Base-by-base conservation (phyloP, 92 coral and sea anemone genomes). In the Nematostella vectensis region DNA sequence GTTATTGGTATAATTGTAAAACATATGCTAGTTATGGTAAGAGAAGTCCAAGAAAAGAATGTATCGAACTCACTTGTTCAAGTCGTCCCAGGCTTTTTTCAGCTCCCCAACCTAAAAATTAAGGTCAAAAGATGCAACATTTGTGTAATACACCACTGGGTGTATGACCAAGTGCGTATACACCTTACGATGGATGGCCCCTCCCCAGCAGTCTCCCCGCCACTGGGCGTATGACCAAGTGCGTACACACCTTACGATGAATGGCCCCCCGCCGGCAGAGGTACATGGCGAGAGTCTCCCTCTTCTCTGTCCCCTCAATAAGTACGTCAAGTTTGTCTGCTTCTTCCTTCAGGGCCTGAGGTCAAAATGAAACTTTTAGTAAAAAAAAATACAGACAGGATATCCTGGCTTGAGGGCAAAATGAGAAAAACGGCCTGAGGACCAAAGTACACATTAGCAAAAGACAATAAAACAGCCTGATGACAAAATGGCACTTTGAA, bases 161-260 rank as follows among this genome's bases (percentile, higher is more conserved):
- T 6, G 15, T 33, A 33, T 33, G 15, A 33, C 15, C 6, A 33
- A 33, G 15, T 6, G 6, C 15, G 40, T 33, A 33, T 33, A 6
- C 42, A 91, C 97, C 97, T 91, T 91, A 27, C 97, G 72, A 61
- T 69, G 75, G 47, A 91, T 77, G 31, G 97, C 97, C 16, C 97
- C 97, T 57, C 97, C 57, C 28, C 97, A 81, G 45, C 95, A 73
- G 26, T n/a, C n/a, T n/a, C n/a, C n/a, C n/a, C n/a, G 6, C 15
- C 15, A 33, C 40, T 33, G 8, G 40, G 6, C 8, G 15, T 33
- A 33, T 33, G 15, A 33, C 15, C 6, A 33, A 33, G 15, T 6
- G 6, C 15, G 40, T 33, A 33, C 15, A 6, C 42, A 91, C 97
- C 97, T 91, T 91, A 27, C 97, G 72, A 61, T 69, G 75, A 39